A percentile compares a stretch with the other conserved stretches of the same genome.
These are phyloP conservation scores for Parauchenoglanis punctatus DNA, from an alignment of 2,797 vertebrate species.

Conservation along the genomic window DNA sequence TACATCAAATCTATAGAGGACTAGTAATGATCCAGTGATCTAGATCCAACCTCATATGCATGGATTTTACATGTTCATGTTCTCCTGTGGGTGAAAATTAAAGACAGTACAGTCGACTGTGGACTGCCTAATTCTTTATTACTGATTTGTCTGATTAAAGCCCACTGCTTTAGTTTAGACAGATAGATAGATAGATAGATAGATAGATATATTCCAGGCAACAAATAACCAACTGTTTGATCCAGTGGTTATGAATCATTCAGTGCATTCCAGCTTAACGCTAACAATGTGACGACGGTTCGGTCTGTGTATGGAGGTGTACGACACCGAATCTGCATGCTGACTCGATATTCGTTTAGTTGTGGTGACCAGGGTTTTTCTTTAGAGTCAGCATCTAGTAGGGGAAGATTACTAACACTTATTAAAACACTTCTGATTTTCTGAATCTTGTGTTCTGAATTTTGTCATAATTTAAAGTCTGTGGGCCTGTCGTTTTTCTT, in stretches of 20 bases:
- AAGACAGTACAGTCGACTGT: constrained; percentile 45
- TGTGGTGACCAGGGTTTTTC: constrained; percentile 1
- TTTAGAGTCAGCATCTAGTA: constrained; percentile 10
- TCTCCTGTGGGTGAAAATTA: constrained; percentile 46
- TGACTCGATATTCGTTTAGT: neutral
- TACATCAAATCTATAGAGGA: constrained; percentile 94
- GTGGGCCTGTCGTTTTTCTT: neutral
- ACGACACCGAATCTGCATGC: neutral
- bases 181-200: neutral
- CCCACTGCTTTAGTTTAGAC: constrained; percentile 38
- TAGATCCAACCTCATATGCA: constrained; percentile 50
- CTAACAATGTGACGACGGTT: neutral
- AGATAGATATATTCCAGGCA: neutral
- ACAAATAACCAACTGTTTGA: neutral
- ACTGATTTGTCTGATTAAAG: constrained; percentile 42
- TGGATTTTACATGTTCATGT: constrained; percentile 37
- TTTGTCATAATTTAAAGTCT: neutral
- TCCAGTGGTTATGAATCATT: neutral
- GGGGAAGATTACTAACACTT: neutral
- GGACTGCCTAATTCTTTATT: constrained; percentile 35
- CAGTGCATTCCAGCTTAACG: constrained; percentile 22
- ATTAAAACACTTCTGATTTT: constrained; percentile 38
- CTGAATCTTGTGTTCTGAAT: neutral
- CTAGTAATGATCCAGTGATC: constrained; percentile 62
- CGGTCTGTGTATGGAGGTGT: neutral